Evolutionary conservation across 2,113 vertebrate genomes (phyloP).

Genomic region (Tiliqua scincoides): DNA sequence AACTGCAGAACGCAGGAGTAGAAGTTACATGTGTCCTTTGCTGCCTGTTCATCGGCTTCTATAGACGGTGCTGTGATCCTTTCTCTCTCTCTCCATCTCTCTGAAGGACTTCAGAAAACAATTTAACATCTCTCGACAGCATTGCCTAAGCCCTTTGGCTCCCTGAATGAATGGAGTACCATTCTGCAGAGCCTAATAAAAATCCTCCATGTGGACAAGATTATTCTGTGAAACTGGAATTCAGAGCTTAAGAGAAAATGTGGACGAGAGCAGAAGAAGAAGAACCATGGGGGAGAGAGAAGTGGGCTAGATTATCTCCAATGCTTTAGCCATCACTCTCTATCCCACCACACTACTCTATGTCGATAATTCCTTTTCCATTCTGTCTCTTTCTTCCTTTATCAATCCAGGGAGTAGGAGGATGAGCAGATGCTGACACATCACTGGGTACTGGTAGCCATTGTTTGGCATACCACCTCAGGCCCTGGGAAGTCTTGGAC

Average conservation of each 20-base stretch:
- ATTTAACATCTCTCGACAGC: constrained; percentile 21
- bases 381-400: too few species aligned
- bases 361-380: too few species aligned
- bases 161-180: not conserved
- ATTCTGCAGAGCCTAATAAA: not conserved
- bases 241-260: not conserved
- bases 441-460: too few species aligned
- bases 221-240: not conserved
- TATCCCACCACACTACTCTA: too few species aligned
- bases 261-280: too few species aligned
- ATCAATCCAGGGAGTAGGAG: too few species aligned
- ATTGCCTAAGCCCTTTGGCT: not conserved
- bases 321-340: too few species aligned
- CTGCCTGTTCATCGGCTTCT: not conserved
- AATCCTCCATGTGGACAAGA: not conserved
- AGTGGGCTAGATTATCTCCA: too few species aligned
- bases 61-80: not conserved
- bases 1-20: not conserved
- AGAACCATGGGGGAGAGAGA: too few species aligned
- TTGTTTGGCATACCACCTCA: too few species aligned
- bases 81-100: not conserved
- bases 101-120: not conserved
- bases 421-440: too few species aligned
- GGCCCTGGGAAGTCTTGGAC: too few species aligned
- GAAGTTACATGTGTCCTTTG: constrained; percentile 13